Percentiles rank a stretch among this genome's conserved stretches.
Evolutionary conservation across 1,140 invertebrate species (phyloP).

Genomic region (Zaprionus inermis): DNA sequence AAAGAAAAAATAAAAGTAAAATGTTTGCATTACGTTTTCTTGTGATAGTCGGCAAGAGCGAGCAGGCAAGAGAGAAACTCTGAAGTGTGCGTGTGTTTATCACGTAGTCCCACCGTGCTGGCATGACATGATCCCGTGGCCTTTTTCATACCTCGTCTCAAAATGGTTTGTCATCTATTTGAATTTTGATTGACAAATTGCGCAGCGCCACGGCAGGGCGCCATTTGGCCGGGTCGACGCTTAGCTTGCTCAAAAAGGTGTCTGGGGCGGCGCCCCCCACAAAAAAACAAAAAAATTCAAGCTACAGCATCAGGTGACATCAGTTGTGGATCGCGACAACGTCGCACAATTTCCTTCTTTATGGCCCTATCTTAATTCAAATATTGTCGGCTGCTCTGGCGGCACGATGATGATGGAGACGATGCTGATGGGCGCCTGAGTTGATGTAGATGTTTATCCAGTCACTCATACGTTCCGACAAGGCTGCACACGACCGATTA

Average conservation of each 20-base stretch:
- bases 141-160: slow-evolving; percentile 72
- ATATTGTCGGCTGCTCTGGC: slow-evolving; percentile 70
- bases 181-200: slow-evolving; percentile 82
- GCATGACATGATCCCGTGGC: slow-evolving; percentile 75
- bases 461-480: slow-evolving; percentile 39
- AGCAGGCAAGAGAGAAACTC: slow-evolving; percentile 22
- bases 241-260: slow-evolving; percentile 4
- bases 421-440: slow-evolving; percentile 6
- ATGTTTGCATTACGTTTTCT: slow-evolving; percentile 62
- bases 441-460: slow-evolving; percentile 53
- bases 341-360: slow-evolving; percentile 20
- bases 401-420: background rate
- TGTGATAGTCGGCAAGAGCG: slow-evolving; percentile 22
- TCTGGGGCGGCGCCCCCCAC: slow-evolving; percentile 23
- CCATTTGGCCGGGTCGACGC: slow-evolving; percentile 20
- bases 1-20: slow-evolving; percentile 25
- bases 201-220: slow-evolving; percentile 50
- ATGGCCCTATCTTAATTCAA: slow-evolving; percentile 78
- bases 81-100: slow-evolving; percentile 50
- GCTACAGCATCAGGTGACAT: slow-evolving; percentile 1
- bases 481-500: slow-evolving; percentile 4
- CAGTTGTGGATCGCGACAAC: slow-evolving; percentile 4
- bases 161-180: slow-evolving; percentile 66
- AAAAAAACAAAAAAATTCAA: background rate
- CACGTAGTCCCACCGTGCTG: slow-evolving; percentile 55